A percentile compares a stretch with the other conserved stretches of the same genome.
Evolutionary conservation across 2,113 vertebrate genomes (phyloP).

Genomic region (Poeciliopsis occidentalis): DNA sequence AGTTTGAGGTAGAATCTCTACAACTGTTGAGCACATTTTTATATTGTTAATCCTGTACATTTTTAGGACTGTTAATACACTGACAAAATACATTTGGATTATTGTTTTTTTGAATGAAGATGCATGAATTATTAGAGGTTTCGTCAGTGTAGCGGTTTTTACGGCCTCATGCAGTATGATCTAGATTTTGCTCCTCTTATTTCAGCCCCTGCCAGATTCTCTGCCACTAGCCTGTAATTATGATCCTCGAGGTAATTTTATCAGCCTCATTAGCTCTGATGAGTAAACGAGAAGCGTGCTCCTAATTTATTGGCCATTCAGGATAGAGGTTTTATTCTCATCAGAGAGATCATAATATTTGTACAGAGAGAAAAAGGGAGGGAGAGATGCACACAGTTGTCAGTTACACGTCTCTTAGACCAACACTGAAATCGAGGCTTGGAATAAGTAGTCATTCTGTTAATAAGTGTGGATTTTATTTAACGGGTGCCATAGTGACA

Average conservation of each 20-base stretch:
- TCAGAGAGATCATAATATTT: conserved; percentile 86
- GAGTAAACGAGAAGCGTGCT: conserved; percentile 85
- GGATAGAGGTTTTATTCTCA: conserved; percentile 82
- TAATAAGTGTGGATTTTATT: conserved; percentile 53
- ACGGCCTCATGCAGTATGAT: not conserved
- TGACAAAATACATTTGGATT: not conserved
- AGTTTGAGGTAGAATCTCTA: conserved; percentile 61
- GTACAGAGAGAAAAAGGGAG: conserved; percentile 70
- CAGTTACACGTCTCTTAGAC: conserved; percentile 53
- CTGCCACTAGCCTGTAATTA: conserved; percentile 87
- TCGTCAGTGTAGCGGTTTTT: not conserved
- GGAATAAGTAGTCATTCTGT: conserved; percentile 66
- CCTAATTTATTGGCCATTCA: conserved; percentile 87
- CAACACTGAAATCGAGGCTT: conserved; percentile 59
- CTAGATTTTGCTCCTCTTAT: conserved; percentile 55
- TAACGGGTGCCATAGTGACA: conserved; percentile 18
- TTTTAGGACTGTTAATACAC: not conserved
- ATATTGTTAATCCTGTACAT: conserved; percentile 37
- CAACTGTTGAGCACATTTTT: conserved; percentile 45
- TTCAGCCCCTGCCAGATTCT: conserved; percentile 72
- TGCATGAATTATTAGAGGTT: not conserved
- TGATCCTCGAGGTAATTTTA: conserved; percentile 88
- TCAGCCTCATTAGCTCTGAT: conserved; percentile 87
- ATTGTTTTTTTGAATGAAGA: not conserved
- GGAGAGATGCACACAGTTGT: conserved; percentile 61